A percentile compares a stretch with the other conserved stretches of the same genome.
phyloP scores from a whole-genome alignment of 2,888 invertebrate species.

The Spodoptera picta region DNA sequence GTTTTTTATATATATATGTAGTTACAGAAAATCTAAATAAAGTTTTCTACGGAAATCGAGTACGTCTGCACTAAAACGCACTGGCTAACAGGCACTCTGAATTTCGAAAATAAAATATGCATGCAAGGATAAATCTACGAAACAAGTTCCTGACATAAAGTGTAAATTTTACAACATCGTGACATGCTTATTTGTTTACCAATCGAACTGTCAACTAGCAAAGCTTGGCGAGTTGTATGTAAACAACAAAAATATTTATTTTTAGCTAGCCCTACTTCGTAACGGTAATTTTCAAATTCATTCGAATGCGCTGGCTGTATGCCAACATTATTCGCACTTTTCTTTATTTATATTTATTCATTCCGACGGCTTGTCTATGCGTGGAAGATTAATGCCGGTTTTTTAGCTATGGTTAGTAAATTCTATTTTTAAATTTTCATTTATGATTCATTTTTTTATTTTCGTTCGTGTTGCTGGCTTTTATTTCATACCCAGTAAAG shows the following conservation, averaged over 20 bases:
- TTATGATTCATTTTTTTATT: slow-evolving; percentile 7
- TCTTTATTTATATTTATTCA: slow-evolving; percentile 52
- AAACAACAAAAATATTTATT: slow-evolving; percentile 55
- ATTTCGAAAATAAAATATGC: no score
- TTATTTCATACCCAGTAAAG: slow-evolving; percentile 12
- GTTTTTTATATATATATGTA: no score
- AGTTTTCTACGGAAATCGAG: no score
- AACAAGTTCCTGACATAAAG: slow-evolving; percentile 3
- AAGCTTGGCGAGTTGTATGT: slow-evolving; percentile 42
- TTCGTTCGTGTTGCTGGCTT: slow-evolving; percentile 10
- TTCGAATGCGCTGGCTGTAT: slow-evolving; percentile 58
- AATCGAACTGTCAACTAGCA: slow-evolving; percentile 31
- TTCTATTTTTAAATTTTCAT: slow-evolving; percentile 35
- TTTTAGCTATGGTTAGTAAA: slow-evolving; percentile 11
- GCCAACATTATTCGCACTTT: slow-evolving; percentile 60
- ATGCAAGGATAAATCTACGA: background rate
- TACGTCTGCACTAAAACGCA: no score
- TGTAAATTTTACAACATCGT: slow-evolving; percentile 1
- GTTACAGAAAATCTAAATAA: no score
- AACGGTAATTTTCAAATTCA: slow-evolving; percentile 55
- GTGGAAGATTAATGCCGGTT: slow-evolving; percentile 37
- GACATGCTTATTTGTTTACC: slow-evolving; percentile 43
- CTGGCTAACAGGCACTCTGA: no score
- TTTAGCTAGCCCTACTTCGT: slow-evolving; percentile 50
- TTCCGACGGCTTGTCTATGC: slow-evolving; percentile 44